Base-by-base conservation (phyloP, 2,113 vertebrate species). In the Hipposideros armiger region DNA sequence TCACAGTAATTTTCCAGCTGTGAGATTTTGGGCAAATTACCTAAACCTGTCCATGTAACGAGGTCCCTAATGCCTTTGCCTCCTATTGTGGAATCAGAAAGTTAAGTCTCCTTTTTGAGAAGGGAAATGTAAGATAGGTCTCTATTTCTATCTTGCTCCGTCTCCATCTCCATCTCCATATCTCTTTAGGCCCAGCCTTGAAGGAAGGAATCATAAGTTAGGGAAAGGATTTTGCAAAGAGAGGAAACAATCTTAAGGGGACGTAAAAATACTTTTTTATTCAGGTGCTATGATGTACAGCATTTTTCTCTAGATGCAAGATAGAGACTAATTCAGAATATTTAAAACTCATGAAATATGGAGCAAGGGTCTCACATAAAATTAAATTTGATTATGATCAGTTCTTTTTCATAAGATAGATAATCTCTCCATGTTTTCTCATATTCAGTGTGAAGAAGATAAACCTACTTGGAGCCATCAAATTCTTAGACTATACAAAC, bases 21-120 rank as follows among this genome's bases (percentile, higher is more conserved):
- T 42, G 86, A 87, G 88, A 94, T 93, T 96, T 93, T 5, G 94
- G 42, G 32, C 45, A 81, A 83, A 96, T 93, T 91, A 54, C 84
- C 80, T 92, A 54, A 85, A n/a, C 73, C 69, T 62, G 2, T 50
- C 62, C 70, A 70, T 66, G 93, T 94, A 87, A 96, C 67, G 60
- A 97, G 80, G 87, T 93, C 86, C 4, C 1, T 62, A 80, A 97
- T 54, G 36, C 47, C 54, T 83, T 54, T 83, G 85, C 72, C 36
- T 96, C n/a, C 77, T 58, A 32, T 17, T 42, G 73, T 78, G 67
- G 74, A 93, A 74, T 77, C 89, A 56, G 93, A 82, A 91, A 80
- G 58, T n/a, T 32, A 26, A 30, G n/a, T 80, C 32, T 89, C 22
- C 16, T 28, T 90, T 92, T 66, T 19, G 85, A 93, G 77, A 69